Percentiles rank a stretch among this genome's conserved stretches.
phyloP scores from a whole-genome alignment of 2,888 invertebrate genomes.

The Ernsta delagoae region DNA sequence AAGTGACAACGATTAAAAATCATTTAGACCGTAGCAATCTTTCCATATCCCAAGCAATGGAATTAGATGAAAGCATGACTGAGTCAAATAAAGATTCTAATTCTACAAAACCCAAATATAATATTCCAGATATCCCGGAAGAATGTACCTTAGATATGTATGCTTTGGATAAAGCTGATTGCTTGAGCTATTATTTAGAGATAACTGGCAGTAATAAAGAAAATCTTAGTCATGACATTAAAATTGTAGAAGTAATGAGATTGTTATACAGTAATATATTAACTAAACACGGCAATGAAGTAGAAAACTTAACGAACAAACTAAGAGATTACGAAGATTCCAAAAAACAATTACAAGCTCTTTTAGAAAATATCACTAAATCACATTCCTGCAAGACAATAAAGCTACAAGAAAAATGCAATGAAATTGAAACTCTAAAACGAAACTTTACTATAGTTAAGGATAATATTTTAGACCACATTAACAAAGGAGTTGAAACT shows the following conservation, averaged over 20 bases:
- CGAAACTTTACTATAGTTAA: conserved; percentile 53
- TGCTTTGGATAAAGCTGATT: conserved; percentile 63
- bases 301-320: conserved; percentile 70
- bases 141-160: conserved; percentile 57
- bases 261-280: conserved; percentile 62
- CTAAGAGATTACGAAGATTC: conserved; percentile 63
- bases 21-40: conserved; percentile 68
- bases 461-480: conserved; percentile 49
- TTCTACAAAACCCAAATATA: conserved; percentile 48
- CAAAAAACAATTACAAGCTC: conserved; percentile 52
- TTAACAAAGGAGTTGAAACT: conserved; percentile 42
- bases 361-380: conserved; percentile 49
- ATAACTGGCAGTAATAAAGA: conserved; percentile 58
- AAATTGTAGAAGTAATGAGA: conserved; percentile 72
- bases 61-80: conserved; percentile 67
- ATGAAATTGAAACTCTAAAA: conserved; percentile 48
- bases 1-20: conserved; percentile 73
- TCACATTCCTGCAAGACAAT: conserved; percentile 52
- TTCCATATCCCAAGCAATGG: conserved; percentile 59
- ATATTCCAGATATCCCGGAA: conserved; percentile 57
- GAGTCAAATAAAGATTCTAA: conserved; percentile 55
- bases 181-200: conserved; percentile 64
- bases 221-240: conserved; percentile 52
- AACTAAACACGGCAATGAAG: conserved; percentile 63
- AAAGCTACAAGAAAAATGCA: conserved; percentile 56